Evolutionary conservation across 1,140 invertebrate genomes (phyloP), one percentile per base, ranked within the genome.

Genomic region (Notospermus geniculatus): DNA sequence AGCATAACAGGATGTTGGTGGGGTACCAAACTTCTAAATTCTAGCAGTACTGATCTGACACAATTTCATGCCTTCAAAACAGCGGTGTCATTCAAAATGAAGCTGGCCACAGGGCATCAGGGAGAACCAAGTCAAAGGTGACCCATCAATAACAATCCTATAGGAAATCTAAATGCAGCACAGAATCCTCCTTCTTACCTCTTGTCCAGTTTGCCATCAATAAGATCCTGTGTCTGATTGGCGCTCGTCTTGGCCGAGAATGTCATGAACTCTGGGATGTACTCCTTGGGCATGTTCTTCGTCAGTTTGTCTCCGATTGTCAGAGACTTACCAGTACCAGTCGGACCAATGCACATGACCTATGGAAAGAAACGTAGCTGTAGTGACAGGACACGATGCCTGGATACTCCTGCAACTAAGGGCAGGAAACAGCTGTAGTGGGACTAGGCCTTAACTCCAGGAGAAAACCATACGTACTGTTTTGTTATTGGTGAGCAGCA

Each of bases 201-300:
- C 62, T 83, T 83, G 69, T 83, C 81, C 1, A 82, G 71, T 65
- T 82, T 82, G 19, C 79, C 76, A 71, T 83, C 81, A 63, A 83
- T 82, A 11, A 82, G 66, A 69, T 82, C 80, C 63, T 83, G 80
- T 7, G 79, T 82, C 57, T 83, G 81, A 63, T 83, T 82, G 23
- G 79, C 79, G 57, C 72, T 78, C 9, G 81, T 82, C 62, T 82
- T 82, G 39, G 81, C 80, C 25, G 80, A 82, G 66, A 83, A 83
- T 2, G 76, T 71, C 32, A 83, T 81, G 66, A 82, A 79, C 28
- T 83, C 80, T 58, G 80, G 76, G 23, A 80, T 71, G 64, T 74
- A 83, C 28, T 80, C 74, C 54, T 78, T 77, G 1, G 80, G 77
- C 79, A 83, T 79, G 60, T 71, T 71, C 23, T 72, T 66, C 1